A percentile compares a stretch with the other conserved stretches of the same genome.
Evolutionary conservation across 92 coral and sea anemone species (phyloP).

Genomic region (Galaxea fascicularis): DNA sequence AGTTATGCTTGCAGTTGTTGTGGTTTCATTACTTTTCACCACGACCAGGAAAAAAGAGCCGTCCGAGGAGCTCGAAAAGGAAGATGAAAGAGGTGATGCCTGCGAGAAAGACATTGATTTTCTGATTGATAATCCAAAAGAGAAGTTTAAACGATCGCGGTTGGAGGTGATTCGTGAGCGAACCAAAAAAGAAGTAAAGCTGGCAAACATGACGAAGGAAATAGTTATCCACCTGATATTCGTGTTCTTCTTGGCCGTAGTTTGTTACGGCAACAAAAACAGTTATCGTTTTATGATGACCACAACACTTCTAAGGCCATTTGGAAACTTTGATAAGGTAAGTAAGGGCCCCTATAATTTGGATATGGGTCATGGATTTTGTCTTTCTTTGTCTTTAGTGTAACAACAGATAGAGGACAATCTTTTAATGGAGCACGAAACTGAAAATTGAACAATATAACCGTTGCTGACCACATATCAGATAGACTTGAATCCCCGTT

Average conservation of each 20-base stretch:
- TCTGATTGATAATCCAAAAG: constrained; percentile 39
- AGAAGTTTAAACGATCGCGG: constrained; percentile 19
- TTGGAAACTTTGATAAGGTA: constrained; percentile 29
- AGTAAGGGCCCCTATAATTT: background rate
- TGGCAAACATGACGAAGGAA: constrained; percentile 9
- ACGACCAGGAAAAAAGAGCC: background rate
- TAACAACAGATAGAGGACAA: no score
- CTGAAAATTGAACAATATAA: no score
- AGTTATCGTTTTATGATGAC: constrained; percentile 38
- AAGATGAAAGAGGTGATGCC: background rate
- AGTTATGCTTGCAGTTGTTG: constrained; percentile 57
- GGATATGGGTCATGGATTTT: no score
- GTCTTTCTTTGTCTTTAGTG: no score
- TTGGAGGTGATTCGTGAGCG: constrained; percentile 33
- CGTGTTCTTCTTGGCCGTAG: constrained; percentile 19
- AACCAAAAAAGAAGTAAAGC: constrained; percentile 8
- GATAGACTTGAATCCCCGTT: no score
- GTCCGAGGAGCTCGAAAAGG: background rate
- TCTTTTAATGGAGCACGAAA: no score
- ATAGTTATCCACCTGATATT: constrained; percentile 11
- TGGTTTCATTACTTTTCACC: constrained; percentile 43
- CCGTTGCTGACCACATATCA: no score
- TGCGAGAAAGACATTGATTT: constrained; percentile 16
- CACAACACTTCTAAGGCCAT: constrained; percentile 18
- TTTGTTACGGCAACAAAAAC: constrained; percentile 34